phyloP scores from a whole-genome alignment of 1,140 invertebrate species.

The Eulimnadia texana region DNA sequence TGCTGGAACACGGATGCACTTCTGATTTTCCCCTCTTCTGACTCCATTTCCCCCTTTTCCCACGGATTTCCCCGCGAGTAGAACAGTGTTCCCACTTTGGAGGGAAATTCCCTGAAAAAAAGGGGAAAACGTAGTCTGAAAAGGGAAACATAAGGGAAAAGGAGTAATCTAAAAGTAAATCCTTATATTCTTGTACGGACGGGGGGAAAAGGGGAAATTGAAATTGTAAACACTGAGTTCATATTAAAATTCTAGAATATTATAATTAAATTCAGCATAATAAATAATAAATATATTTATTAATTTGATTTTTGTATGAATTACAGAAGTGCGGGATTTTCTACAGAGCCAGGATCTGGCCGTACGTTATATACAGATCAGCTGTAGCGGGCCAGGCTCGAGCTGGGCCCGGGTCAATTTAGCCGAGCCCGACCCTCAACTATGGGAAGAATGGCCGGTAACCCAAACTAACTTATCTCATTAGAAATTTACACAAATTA shows the following conservation, averaged over 20 bases:
- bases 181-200: neutral
- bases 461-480: too few relatives aligned
- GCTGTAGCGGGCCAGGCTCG: slow-evolving; percentile 21
- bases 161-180: neutral
- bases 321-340: neutral
- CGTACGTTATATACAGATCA: neutral
- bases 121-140: neutral
- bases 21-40: too few relatives aligned
- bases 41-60: too few relatives aligned
- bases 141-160: neutral
- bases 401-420: slow-evolving; percentile 28
- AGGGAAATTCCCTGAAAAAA: too few relatives aligned
- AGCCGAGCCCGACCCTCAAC: slow-evolving; percentile 26
- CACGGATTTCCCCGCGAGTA: too few relatives aligned
- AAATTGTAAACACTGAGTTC: neutral
- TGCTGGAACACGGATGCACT: too few relatives aligned
- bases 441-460: slow-evolving; percentile 4
- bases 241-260: neutral
- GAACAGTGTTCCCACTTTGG: too few relatives aligned
- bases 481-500: too few relatives aligned
- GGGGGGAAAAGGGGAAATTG: neutral
- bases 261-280: neutral
- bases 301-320: neutral
- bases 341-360: neutral
- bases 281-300: neutral